Evolutionary conservation across 2,113 vertebrate species (phyloP).

Genomic region (Protobothrops flavoviridis): DNA sequence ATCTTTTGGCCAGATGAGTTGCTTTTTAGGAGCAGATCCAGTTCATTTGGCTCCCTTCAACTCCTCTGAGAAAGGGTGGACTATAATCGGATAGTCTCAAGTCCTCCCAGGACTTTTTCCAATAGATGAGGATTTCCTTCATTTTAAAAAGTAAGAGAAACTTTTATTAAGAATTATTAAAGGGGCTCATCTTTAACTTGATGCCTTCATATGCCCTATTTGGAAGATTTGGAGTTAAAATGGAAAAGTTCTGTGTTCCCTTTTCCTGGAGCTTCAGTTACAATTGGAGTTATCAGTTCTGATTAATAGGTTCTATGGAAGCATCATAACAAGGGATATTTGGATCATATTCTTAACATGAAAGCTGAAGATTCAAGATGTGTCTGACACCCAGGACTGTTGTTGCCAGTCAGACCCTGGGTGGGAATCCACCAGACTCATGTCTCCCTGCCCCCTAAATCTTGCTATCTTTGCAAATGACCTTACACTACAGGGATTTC

Average conservation of each 20-base stretch:
- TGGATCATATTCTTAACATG: background rate
- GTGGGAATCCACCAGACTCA: background rate
- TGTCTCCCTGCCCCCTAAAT: background rate
- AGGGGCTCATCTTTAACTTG: background rate
- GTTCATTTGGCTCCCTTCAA: background rate
- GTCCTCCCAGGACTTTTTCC: background rate
- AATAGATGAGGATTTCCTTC: background rate
- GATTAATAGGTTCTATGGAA: background rate
- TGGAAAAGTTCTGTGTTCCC: background rate
- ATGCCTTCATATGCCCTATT: background rate
- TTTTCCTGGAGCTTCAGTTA: background rate
- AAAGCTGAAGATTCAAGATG: background rate
- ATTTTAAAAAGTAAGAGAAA: background rate
- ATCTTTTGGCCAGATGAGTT: background rate
- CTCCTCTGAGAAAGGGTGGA: background rate
- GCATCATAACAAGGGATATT: background rate
- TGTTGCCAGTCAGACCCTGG: background rate
- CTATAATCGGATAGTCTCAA: background rate
- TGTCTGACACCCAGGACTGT: background rate
- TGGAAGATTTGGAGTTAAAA: background rate
- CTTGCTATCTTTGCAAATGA: background rate
- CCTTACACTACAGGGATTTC: background rate
- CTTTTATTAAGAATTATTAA: background rate
- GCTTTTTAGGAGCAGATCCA: background rate
- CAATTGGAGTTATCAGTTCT: background rate